These are phyloP conservation scores for Erpobdella octoculata DNA, from an alignment of 2,888 invertebrate genomes.

Conservation along the genomic window DNA sequence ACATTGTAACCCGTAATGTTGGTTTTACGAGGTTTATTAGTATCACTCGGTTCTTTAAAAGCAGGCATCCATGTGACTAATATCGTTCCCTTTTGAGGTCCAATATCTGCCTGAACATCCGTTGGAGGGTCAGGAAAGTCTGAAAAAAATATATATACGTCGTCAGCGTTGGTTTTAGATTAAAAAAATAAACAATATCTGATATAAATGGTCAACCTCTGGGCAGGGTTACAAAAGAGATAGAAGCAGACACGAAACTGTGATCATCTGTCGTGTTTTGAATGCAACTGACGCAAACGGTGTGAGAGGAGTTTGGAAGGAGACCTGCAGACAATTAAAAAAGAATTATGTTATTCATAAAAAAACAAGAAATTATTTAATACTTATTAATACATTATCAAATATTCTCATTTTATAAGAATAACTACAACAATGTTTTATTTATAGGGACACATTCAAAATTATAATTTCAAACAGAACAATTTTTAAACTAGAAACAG, in stretches of 20 bases:
- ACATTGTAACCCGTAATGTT: slow-evolving; percentile 31
- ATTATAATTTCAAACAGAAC: too few species aligned
- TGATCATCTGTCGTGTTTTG: slow-evolving; percentile 15
- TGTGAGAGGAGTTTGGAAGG: slow-evolving; percentile 27
- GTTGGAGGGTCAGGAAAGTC: slow-evolving; percentile 60
- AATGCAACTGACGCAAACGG: slow-evolving; percentile 23
- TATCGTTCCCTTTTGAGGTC: slow-evolving; percentile 95
- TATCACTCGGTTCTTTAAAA: background rate
- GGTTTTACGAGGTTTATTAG: background rate
- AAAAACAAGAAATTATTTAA: background rate
- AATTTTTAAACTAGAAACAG: too few species aligned
- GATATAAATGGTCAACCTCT: slow-evolving; percentile 24
- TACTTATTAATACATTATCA: too few species aligned
- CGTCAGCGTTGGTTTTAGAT: background rate
- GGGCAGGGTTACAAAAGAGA: slow-evolving; percentile 32
- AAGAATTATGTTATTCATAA: background rate
- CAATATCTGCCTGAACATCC: slow-evolving; percentile 82
- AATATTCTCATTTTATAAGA: too few species aligned
- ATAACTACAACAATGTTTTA: too few species aligned
- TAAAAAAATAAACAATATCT: background rate
- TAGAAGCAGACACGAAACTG: slow-evolving; percentile 18
- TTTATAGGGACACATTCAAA: too few species aligned
- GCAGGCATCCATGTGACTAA: slow-evolving; percentile 93
- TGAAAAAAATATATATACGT: slow-evolving; percentile 3
- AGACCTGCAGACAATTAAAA: slow-evolving; percentile 17